Evolutionary conservation across 2,888 invertebrate genomes (phyloP).

Genomic region (Platycheirus rosarum): DNA sequence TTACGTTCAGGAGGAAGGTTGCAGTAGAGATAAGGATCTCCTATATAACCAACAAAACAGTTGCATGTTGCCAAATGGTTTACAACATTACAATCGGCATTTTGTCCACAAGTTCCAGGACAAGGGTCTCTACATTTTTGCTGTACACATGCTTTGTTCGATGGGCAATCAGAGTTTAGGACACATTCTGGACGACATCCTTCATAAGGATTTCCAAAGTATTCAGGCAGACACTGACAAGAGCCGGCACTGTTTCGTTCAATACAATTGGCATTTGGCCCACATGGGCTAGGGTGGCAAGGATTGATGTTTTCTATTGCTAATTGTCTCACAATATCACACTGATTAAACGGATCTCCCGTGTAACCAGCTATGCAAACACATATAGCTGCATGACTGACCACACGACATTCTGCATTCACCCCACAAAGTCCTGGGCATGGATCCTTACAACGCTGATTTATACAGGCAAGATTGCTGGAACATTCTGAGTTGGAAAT

Average conservation of each 20-base stretch:
- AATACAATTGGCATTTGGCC: slow-evolving; percentile 87
- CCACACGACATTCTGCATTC: slow-evolving; percentile 88
- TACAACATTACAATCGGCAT: slow-evolving; percentile 88
- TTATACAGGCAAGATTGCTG: slow-evolving; percentile 87
- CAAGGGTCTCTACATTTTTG: slow-evolving; percentile 91
- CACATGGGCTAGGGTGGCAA: slow-evolving; percentile 88
- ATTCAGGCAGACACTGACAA: slow-evolving; percentile 87
- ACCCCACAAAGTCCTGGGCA: slow-evolving; percentile 89
- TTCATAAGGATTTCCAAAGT: slow-evolving; percentile 90
- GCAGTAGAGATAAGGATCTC: slow-evolving; percentile 85
- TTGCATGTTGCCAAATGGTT: slow-evolving; percentile 88
- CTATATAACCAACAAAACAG: slow-evolving; percentile 86
- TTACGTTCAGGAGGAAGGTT: slow-evolving; percentile 81
- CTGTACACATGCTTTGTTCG: slow-evolving; percentile 88
- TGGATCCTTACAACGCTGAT: slow-evolving; percentile 88
- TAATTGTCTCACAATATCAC: slow-evolving; percentile 82
- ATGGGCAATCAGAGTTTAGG: slow-evolving; percentile 88
- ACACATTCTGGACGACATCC: slow-evolving; percentile 90
- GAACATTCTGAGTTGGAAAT: slow-evolving; percentile 88
- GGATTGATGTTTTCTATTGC: slow-evolving; percentile 85
- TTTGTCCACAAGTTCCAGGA: slow-evolving; percentile 89
- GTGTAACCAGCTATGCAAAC: slow-evolving; percentile 86
- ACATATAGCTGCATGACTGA: slow-evolving; percentile 89
- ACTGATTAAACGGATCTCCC: slow-evolving; percentile 88
- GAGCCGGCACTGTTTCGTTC: slow-evolving; percentile 88